Evolutionary conservation across 2,888 invertebrate genomes (phyloP).

Genomic region (Drosophila borborema): DNA sequence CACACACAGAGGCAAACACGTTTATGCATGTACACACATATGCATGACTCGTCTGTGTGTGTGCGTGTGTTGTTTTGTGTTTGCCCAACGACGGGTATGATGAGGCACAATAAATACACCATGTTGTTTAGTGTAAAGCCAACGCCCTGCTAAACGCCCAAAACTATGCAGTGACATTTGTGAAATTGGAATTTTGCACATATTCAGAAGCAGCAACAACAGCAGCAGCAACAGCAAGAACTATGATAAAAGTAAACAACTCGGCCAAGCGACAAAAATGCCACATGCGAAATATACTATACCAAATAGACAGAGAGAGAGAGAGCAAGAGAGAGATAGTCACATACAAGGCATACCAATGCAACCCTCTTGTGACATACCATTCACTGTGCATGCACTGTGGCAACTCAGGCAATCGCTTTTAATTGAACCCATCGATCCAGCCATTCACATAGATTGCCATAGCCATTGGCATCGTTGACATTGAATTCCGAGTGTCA

Average conservation of each 20-base stretch:
- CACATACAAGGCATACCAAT: constrained; percentile 1
- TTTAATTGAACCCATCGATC: constrained; percentile 48
- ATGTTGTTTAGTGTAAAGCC: constrained; percentile 25
- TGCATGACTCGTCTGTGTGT: background rate
- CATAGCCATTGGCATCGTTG: constrained; percentile 46
- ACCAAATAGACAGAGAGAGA: background rate
- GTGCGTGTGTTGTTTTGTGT: constrained; percentile 22
- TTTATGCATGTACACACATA: background rate
- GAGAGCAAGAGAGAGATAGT: background rate
- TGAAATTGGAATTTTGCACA: constrained; percentile 71
- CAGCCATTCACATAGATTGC: constrained; percentile 3
- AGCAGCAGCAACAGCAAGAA: constrained; percentile 24
- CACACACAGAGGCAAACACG: constrained; percentile 17
- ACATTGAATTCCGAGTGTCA: constrained; percentile 68
- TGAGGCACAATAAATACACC: constrained; percentile 45
- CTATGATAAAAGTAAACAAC: constrained; percentile 65
- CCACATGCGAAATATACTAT: constrained; percentile 59
- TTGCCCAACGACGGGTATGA: constrained; percentile 41
- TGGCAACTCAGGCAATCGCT: constrained; percentile 33
- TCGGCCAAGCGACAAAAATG: constrained; percentile 64
- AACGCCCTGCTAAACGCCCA: constrained; percentile 54
- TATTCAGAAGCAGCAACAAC: constrained; percentile 19
- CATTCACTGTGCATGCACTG: constrained; percentile 6
- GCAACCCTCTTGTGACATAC: background rate
- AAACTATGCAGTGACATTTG: constrained; percentile 75